Base-by-base conservation (phyloP, 92 coral and sea anemone species). In the Umimayanthus chanpuru region DNA sequence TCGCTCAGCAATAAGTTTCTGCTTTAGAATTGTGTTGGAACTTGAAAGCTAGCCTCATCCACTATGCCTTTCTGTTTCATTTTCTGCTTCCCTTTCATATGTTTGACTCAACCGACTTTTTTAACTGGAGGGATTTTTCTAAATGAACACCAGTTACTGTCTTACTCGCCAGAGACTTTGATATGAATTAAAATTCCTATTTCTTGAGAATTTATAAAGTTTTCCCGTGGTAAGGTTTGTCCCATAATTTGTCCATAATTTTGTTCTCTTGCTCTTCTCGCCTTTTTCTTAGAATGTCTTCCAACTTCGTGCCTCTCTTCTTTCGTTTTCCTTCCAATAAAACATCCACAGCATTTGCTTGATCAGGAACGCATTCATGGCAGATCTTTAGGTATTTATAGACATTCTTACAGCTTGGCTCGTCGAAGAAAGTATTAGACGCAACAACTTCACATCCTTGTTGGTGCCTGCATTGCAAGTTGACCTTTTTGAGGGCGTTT, bases 381-480 rank as follows among this genome's bases (percentile, higher is more conserved):
- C 99, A 97, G 30, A 97, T 92, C 92, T 97, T 97, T 50, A 97
- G 79, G 88, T 94, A 97, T 77, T 97, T 97, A 82, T 93, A 97
- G 0, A 98, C 94, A 77, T 95, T 95, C 89, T 93, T 95, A 81
- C 99, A 97, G 67, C 96, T 97, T 55, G 96, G 96, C 38, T 97
- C 98, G 80, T 97, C 96, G 76, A 97, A 97, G 93, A 97, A 97
- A 21, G 95, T 94, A 79, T 97, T 97, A 2, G 99, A 97, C 50
- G 99, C 99, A 41, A 97, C 98, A 7, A 97, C 89, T 77, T 97
- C 99, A 64, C 99, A 97, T 8, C 96, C 99, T 73, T 97, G 98
- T 81, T 94, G 91, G 71, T 97, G 89, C 65, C 97, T 93, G 76
- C 99, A 97, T 81, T 97, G 99, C 43, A 90, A 86, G 73, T 95